Base-by-base conservation (phyloP, 2,888 invertebrate species). In the Smittia aterrima region DNA sequence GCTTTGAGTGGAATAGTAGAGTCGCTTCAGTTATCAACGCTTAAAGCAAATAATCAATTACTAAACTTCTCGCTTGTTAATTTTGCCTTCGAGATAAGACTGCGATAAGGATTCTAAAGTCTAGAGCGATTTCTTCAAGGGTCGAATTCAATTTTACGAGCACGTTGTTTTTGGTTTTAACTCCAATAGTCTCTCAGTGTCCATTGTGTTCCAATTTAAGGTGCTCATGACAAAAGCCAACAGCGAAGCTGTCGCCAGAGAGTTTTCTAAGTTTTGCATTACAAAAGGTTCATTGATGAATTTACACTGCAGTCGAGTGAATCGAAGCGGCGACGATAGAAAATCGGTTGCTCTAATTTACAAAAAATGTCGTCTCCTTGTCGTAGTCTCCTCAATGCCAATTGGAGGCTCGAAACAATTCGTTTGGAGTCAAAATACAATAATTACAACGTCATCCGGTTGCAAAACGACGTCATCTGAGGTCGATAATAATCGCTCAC, bases 251-350 rank as follows among this genome's bases (percentile, higher is more conserved):
- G 9, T 58, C 22, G 22, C 22, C 20, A 58, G 58, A 58, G 58
- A 22, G n/a, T 22, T 58, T 58, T 58, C 18, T 18, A 58, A 22
- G n/a, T 22, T 58, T 58, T 58, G 58, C 58, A 58, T 58, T n/a
- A 58, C 58, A 58, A 58, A 58, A 58, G 58, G n/a, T 58, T 58
- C 58, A 58, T 58, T 58, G 20, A 58, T 58, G 2, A 58, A 47
- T 47, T 47, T n/a, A n/a, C n/a, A 47, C 16, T 47, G 47, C 47
- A 47, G 13, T 47, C 47, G 32, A 32, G 32, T 32, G 32, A 32
- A 32, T 32, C 32, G 32, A 32, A 32, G 3, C 32, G 32, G 9
- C 32, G 32, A 32, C 9, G 32, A 6, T 9, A 32, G 3, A 32
- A 32, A 32, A 32, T 32, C 32, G n/a, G n/a, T n/a, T 9, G 32